phyloP scores from a whole-genome alignment of 2,113 vertebrate species.

The Leucopsar rothschildi region DNA sequence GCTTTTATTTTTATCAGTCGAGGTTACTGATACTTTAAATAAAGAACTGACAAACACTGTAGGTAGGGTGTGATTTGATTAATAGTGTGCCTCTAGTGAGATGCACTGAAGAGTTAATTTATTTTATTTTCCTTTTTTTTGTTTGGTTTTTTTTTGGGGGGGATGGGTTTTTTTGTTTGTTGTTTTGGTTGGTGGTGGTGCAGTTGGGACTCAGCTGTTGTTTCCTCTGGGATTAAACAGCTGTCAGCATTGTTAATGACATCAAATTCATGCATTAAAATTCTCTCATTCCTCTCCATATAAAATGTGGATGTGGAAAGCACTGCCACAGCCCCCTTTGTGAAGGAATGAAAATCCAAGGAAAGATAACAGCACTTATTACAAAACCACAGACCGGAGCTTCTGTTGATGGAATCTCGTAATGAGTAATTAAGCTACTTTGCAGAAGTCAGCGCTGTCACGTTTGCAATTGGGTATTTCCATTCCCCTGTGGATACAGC shows the following conservation, averaged over 20 bases:
- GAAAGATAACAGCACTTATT: conserved; percentile 75
- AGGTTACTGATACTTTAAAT: not conserved
- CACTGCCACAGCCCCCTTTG: conserved; percentile 64
- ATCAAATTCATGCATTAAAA: conserved; percentile 82
- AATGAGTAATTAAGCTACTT: conserved; percentile 82
- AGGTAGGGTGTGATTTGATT: conserved; percentile 10
- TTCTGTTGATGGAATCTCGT: conserved; percentile 76
- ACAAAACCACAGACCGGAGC: conserved; percentile 77
- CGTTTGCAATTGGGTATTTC: conserved; percentile 63
- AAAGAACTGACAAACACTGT: conserved; percentile 20
- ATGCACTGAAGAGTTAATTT: conserved; percentile 47
- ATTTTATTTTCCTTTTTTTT: conserved; percentile 10
- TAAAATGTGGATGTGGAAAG: conserved; percentile 75
- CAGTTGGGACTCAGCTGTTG: conserved; percentile 83
- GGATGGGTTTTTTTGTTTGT: not conserved
- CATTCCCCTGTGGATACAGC: conserved; percentile 66
- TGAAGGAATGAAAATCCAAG: conserved; percentile 81
- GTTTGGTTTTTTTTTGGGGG: not conserved
- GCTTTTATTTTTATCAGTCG: not conserved
- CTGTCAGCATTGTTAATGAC: conserved; percentile 89
- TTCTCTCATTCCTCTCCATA: conserved; percentile 64
- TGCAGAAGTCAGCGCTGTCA: conserved; percentile 71
- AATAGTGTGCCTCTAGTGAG: not conserved
- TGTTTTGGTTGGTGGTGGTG: conserved; percentile 39
- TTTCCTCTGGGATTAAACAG: conserved; percentile 89